Evolutionary conservation across 1,140 invertebrate genomes (phyloP).

Genomic region (Periplaneta americana): DNA sequence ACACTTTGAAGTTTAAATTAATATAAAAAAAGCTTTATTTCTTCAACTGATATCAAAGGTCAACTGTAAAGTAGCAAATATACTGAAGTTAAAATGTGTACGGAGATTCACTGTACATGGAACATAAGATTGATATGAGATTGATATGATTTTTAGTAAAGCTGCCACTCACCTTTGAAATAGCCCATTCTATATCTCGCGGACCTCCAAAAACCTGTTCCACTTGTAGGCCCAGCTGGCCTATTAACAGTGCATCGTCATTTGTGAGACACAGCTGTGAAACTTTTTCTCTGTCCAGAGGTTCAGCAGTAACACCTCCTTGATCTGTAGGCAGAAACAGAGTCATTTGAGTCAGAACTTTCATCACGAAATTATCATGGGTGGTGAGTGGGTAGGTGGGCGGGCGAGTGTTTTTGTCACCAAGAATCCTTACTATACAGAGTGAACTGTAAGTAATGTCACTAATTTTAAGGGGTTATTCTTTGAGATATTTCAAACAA

Average conservation of each 20-base stretch:
- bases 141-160: background rate
- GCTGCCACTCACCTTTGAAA: slow-evolving; percentile 38
- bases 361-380: background rate
- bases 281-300: slow-evolving; percentile 35
- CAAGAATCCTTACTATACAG: no score
- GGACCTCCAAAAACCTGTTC: slow-evolving; percentile 58
- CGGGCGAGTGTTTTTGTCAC: background rate
- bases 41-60: no score
- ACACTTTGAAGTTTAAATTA: no score
- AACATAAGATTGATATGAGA: background rate
- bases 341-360: background rate
- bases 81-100: no score
- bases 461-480: no score
- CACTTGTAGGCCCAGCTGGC: slow-evolving; percentile 48
- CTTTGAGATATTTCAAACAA: no score
- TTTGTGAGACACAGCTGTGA: slow-evolving; percentile 45
- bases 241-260: slow-evolving; percentile 43
- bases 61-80: no score
- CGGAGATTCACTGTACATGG: background rate
- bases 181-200: slow-evolving; percentile 73
- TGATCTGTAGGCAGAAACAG: slow-evolving; percentile 15
- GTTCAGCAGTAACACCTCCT: slow-evolving; percentile 33
- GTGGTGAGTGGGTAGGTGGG: background rate
- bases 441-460: no score
- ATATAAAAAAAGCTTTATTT: no score